Percentiles rank a stretch among this genome's conserved stretches.
phyloP scores from a whole-genome alignment of 2,888 invertebrate genomes.

The Spisula subtruncata region DNA sequence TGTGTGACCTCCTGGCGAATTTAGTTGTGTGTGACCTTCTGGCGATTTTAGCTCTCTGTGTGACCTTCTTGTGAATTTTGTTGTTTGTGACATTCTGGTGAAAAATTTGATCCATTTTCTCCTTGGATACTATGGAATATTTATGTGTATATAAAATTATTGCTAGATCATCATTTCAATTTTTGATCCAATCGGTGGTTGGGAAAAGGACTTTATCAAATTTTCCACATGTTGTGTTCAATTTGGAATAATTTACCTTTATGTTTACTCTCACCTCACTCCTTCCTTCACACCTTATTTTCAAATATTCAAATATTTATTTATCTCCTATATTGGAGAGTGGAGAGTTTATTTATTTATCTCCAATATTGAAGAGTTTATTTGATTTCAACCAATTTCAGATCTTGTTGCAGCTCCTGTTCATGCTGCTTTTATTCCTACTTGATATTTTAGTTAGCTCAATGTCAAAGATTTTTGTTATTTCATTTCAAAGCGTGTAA shows the following conservation, averaged over 20 bases:
- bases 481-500: too few relatives aligned
- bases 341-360: conserved; percentile 19
- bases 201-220: too few relatives aligned
- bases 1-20: not conserved
- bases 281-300: too few relatives aligned
- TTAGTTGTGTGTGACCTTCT: not conserved
- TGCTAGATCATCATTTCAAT: too few relatives aligned
- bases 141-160: too few relatives aligned
- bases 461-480: not conserved
- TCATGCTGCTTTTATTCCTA: not conserved
- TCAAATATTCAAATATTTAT: not conserved
- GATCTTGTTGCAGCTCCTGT: not conserved
- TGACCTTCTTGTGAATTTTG: too few relatives aligned
- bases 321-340: conserved; percentile 1
- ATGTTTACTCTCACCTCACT: too few relatives aligned
- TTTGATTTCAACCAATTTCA: not conserved
- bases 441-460: not conserved
- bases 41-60: too few relatives aligned
- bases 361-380: conserved; percentile 1
- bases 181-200: too few relatives aligned
- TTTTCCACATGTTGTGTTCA: too few relatives aligned
- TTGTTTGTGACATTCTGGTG: not conserved
- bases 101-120: not conserved
- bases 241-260: too few relatives aligned
- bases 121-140: too few relatives aligned